phyloP scores from a whole-genome alignment of 1,140 invertebrate genomes.

The Paraescarpia echinospica region DNA sequence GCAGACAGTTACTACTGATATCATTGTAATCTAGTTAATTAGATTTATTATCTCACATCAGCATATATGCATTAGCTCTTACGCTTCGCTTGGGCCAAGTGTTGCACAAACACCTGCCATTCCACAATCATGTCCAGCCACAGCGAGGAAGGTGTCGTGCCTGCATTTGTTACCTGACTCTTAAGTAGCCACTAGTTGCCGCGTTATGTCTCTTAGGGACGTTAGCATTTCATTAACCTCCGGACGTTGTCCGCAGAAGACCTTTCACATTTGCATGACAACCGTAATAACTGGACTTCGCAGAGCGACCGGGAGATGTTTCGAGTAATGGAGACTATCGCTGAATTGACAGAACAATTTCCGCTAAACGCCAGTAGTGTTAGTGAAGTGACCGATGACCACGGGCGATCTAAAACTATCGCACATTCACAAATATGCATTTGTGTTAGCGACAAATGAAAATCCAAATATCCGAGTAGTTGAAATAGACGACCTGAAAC shows the following conservation, averaged over 20 bases:
- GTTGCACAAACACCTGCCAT: background rate
- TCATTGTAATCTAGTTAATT: too few relatives aligned
- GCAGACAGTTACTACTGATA: too few relatives aligned
- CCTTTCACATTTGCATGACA: background rate
- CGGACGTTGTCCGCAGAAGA: background rate
- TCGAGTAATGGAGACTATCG: background rate
- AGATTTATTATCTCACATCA: too few relatives aligned
- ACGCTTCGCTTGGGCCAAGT: background rate
- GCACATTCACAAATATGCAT: background rate
- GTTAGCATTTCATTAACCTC: background rate
- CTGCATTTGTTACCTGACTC: background rate
- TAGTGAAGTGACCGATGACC: background rate
- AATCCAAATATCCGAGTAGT: background rate
- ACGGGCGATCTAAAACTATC: background rate
- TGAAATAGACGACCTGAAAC: background rate
- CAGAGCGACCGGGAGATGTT: background rate
- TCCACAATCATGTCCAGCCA: background rate
- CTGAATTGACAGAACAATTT: background rate
- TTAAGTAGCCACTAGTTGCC: background rate
- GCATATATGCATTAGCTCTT: background rate
- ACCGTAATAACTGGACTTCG: background rate
- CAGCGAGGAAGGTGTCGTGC: background rate
- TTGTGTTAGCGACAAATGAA: background rate
- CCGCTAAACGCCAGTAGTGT: background rate
- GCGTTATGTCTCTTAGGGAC: background rate